Base-by-base conservation (phyloP, 2,888 invertebrate species). In the Nephrotoma flavescens region DNA sequence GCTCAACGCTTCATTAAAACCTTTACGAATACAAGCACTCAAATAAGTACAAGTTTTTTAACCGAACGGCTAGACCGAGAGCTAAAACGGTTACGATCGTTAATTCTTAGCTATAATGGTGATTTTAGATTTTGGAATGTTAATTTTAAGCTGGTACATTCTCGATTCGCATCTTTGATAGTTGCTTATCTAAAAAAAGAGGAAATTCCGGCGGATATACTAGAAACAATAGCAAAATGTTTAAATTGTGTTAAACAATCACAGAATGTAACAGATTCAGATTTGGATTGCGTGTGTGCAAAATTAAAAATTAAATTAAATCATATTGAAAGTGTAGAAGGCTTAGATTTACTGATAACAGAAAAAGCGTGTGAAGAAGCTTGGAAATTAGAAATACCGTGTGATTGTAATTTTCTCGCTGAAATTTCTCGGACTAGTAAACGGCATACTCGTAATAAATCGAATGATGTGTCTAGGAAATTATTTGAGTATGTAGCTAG, bases 1-100 rank as follows among this genome's bases (percentile, higher is more conserved):
- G 95, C 95, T 0, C 95, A 94, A 89, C 92, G 96, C 85, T 94
- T 96, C 89, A 93, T 94, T 0, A 94, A 94, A 87, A 94, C 94
- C 0, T 91, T 95, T 84, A 91, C 93, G 4, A 93, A 94, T 88
- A 71, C 71, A 71, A 93, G 94, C 0, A 90, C 93, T 9, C 92
- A 92, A 45, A 84, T 84, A 7, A 93, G 93, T 19, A 93, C 93
- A 88, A 91, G 93, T 0, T 93, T 93, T 87, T 92, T 93, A 0
- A 93, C 93, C 0, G 93, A 94, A 87, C 92, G 93, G 0, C 90
- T 95, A n/a, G 93, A 94, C 89, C 93, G 93, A 0, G 95, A 95
- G 92, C 93, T 95, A 0, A 94, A 94, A 90, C 94, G 95, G 90
- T 91, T 96, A 71, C 95, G 95, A 89, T 93, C 94, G 88, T 93